Percentiles rank a stretch among this genome's conserved stretches.
These are phyloP conservation scores for Phortica magna DNA, from an alignment of 2,888 invertebrate genomes.

Conservation along the genomic window DNA sequence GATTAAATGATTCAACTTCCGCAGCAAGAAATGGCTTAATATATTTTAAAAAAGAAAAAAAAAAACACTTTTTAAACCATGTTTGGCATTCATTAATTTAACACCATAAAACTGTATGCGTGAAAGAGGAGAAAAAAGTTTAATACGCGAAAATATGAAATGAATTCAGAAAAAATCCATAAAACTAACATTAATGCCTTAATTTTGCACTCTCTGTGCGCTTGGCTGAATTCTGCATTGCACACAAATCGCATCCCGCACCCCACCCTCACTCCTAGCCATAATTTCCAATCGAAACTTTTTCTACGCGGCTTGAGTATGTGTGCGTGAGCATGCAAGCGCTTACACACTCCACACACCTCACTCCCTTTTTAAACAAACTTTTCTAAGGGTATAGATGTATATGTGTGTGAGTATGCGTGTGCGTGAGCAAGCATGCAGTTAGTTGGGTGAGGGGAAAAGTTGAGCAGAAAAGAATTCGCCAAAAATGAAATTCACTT, in stretches of 20 bases:
- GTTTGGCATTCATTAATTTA: slow-evolving; percentile 12
- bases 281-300: not conserved
- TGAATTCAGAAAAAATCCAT: slow-evolving; percentile 50
- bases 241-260: not conserved
- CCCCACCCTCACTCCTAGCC: not conserved
- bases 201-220: slow-evolving; percentile 54
- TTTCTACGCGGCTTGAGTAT: not conserved
- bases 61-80: not conserved
- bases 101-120: slow-evolving; percentile 27
- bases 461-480: slow-evolving; percentile 11
- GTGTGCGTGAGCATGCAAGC: not conserved
- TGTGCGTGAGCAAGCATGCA: not conserved
- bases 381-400: not conserved
- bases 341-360: not conserved
- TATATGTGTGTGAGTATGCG: not conserved
- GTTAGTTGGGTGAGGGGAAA: not conserved
- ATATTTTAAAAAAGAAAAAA: not conserved
- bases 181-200: slow-evolving; percentile 70
- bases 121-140: slow-evolving; percentile 40
- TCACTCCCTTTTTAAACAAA: too few species aligned
- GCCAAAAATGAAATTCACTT: slow-evolving; percentile 29
- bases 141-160: slow-evolving; percentile 41
- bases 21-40: not conserved
- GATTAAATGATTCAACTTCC: not conserved
- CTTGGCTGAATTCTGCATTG: not conserved